These are phyloP conservation scores for Lophius americanus DNA, from an alignment of 2,797 vertebrate genomes.

Conservation along the genomic window DNA sequence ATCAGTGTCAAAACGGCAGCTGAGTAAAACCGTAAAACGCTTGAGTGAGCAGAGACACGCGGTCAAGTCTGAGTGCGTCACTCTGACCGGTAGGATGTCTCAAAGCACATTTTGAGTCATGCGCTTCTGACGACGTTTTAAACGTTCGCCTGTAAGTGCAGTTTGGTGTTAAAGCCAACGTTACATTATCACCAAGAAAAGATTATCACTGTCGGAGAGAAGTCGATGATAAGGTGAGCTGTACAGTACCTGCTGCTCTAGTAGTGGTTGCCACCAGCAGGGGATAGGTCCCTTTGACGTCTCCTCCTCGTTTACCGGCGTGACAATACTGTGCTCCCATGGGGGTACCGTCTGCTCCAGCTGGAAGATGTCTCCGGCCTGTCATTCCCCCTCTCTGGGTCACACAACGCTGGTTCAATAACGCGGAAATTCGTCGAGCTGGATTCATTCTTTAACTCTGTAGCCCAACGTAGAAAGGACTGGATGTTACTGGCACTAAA, in stretches of 20 bases:
- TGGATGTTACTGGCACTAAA: neutral
- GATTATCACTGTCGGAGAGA: no score
- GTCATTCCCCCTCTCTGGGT: constrained; percentile 13
- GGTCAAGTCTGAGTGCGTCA: no score
- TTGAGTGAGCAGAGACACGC: no score
- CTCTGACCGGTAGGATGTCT: no score
- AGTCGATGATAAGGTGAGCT: no score
- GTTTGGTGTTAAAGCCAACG: neutral
- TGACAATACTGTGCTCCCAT: constrained; percentile 14
- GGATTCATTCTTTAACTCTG: constrained; percentile 45
- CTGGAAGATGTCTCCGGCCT: neutral
- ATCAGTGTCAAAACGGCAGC: no score
- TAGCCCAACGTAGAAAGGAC: neutral
- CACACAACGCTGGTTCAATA: constrained; percentile 47
- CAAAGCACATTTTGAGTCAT: no score
- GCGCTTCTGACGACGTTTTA: no score
- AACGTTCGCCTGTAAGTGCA: no score
- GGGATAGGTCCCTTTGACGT: neutral
- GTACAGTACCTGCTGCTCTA: constrained; percentile 19
- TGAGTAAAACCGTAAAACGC: no score
- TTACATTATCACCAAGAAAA: no score
- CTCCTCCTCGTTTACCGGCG: constrained; percentile 2
- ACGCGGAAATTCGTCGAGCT: constrained; percentile 54
- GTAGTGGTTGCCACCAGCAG: neutral
- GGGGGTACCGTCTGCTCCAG: neutral